Evolutionary conservation across 2,797 vertebrate species (phyloP).

Genomic region (Cynodonichthys magdalenae): DNA sequence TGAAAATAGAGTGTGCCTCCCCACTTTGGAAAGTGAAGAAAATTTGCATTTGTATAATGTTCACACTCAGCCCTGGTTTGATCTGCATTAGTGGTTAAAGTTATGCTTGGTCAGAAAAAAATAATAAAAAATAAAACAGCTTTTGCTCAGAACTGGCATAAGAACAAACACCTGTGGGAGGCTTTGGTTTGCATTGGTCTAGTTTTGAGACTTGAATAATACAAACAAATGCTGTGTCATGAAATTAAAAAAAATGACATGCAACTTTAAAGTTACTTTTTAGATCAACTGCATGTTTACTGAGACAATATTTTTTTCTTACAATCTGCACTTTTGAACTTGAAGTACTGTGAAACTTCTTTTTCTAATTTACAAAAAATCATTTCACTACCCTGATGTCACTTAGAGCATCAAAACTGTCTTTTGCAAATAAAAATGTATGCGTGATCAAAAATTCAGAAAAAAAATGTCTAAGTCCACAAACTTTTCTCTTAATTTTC

Average conservation of each 20-base stretch:
- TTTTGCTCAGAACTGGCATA: slow-evolving; percentile 46
- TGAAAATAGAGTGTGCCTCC: slow-evolving; percentile 59
- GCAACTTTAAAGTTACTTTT: slow-evolving; percentile 2
- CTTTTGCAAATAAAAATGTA: no score
- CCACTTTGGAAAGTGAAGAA: slow-evolving; percentile 46
- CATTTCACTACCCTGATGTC: no score
- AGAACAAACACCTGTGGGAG: slow-evolving; percentile 33
- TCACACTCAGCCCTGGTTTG: slow-evolving; percentile 63
- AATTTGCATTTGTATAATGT: slow-evolving; percentile 61
- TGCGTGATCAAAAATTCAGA: no score
- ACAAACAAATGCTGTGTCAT: slow-evolving; percentile 38
- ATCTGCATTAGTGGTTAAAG: slow-evolving; percentile 46
- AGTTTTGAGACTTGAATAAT: slow-evolving; percentile 24
- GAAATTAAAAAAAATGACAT: slow-evolving; percentile 28
- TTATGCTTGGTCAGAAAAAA: slow-evolving; percentile 43
- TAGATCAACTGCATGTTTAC: neutral
- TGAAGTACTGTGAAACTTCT: no score
- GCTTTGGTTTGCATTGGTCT: slow-evolving; percentile 32
- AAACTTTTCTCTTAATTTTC: slow-evolving; percentile 33
- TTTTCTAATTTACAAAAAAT: no score
- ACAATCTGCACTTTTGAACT: no score
- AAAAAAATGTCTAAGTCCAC: no score
- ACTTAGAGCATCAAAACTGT: no score
- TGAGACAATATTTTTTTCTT: no score
- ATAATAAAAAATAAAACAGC: slow-evolving; percentile 14